Evolutionary conservation across 1,140 invertebrate species (phyloP), one percentile per base, ranked within the genome.

Genomic region (Formica selysi): DNA sequence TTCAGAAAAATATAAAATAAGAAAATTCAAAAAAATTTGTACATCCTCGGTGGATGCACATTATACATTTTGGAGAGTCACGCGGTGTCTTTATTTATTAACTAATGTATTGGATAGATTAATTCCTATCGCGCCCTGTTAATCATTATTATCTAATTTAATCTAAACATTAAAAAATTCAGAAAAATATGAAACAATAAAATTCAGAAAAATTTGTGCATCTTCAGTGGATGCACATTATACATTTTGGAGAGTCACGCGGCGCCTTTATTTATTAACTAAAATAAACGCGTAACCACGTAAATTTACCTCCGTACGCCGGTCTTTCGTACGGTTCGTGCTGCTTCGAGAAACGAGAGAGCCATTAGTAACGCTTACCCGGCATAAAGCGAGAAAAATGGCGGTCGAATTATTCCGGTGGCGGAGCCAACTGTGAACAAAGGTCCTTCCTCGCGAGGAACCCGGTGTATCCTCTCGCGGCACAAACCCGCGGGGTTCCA

Each of bases 321-420:
- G 8, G 26, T 10, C 26, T 22, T 19, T 44, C 44, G 41, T 44
- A 44, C 1, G 48, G 16, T 19, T 51, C n/a, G 54, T 57, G 73
- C 29, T 51, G 70, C 70, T 57, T 62, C 85, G 83, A 41, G 86
- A 83, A 83, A 85, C 79, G 79, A 13, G 41, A 44, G 41, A 59
- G 65, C 87, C 89, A 92, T 92, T 92, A 92, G 91, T 92, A 92
- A 92, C 91, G 91, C 91, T 92, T 92, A 92, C 87, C 92, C 88
- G 76, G 84, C 64, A 93, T 92, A 93, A 92, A 91, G 91, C 91
- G 91, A 93, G 92, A 93, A 88, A 93, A 93, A 93, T 93, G 88
- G 91, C 85, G 67, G 89, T 91, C 86, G 91, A 92, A 91, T 91
- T 93, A 91, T 91, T 91, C 90, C 83, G 51, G 51, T 74, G 80